Conservation (phyloP, 2,888 invertebrate genomes). For the Tachystola acroxantha region DNA sequence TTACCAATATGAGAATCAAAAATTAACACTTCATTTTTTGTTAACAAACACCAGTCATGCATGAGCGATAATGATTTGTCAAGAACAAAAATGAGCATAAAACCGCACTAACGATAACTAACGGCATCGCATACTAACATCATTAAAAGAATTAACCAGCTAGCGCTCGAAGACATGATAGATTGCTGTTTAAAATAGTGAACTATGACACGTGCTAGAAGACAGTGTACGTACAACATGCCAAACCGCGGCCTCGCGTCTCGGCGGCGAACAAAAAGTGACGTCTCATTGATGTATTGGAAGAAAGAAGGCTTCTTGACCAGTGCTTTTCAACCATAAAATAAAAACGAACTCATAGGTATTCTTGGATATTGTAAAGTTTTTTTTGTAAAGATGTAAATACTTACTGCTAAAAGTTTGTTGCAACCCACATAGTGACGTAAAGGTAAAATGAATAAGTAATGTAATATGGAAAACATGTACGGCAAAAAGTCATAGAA, state of each 20-base stretch:
- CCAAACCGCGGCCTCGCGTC: constrained; percentile 28
- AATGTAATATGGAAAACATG: too few species aligned
- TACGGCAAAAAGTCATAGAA: too few species aligned
- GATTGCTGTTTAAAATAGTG: constrained; percentile 60
- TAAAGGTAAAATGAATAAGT: too few species aligned
- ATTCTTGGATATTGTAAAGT: too few species aligned
- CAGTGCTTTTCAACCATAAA: too few species aligned
- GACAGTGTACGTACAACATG: constrained; percentile 34
- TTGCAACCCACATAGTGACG: too few species aligned
- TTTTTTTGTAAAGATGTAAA: too few species aligned
- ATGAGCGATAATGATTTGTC: constrained; percentile 4
- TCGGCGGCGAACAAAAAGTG: constrained; percentile 47
- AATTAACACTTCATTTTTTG: constrained; percentile 6
- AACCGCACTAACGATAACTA: constrained; percentile 8
- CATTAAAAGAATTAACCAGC: constrained; percentile 37
- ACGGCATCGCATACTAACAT: constrained; percentile 23
- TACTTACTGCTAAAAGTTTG: too few species aligned
- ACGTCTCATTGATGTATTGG: constrained; percentile 68
- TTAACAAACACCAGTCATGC: constrained; percentile 1
- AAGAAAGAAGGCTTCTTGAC: constrained; percentile 41
- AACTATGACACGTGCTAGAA: constrained; percentile 61
- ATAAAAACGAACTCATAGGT: too few species aligned
- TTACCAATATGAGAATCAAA: constrained; percentile 6
- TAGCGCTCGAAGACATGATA: constrained; percentile 46
- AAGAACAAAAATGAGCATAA: constrained; percentile 5